These are phyloP conservation scores for Mus pahari DNA, from an alignment of 2,113 vertebrate species.

Conservation along the genomic window DNA sequence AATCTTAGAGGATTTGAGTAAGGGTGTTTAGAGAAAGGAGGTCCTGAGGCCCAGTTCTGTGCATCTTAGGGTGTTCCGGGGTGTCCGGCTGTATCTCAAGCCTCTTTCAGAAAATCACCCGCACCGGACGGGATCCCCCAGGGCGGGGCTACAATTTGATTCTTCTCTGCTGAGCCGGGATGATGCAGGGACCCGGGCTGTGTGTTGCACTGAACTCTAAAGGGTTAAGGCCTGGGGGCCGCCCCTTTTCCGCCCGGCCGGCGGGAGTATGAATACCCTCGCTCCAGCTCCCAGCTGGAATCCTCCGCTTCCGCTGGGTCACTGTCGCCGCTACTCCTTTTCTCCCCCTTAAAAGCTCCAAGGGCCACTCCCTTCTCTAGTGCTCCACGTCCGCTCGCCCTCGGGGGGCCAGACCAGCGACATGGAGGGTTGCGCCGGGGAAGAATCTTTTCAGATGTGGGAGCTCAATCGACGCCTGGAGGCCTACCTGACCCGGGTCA, in stretches of 20 bases:
- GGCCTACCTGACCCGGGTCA: conserved; percentile 92
- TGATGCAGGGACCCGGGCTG: neutral
- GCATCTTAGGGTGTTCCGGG: neutral
- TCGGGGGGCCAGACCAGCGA: conserved; percentile 26
- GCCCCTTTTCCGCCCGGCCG: conserved; percentile 67
- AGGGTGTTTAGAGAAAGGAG: neutral
- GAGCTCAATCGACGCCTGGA: conserved; percentile 94
- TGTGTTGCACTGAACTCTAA: neutral
- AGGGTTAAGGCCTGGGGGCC: conserved; percentile 75
- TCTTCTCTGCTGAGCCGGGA: neutral
- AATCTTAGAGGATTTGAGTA: neutral
- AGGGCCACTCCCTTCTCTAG: conserved; percentile 42
- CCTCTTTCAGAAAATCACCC: neutral
- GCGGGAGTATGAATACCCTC: conserved; percentile 82
- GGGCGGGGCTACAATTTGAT: neutral
- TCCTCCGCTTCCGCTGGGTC: conserved; percentile 37
- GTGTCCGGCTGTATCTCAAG: neutral
- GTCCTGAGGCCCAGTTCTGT: neutral
- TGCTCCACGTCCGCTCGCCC: neutral
- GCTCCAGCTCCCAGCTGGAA: conserved; percentile 43
- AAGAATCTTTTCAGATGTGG: conserved; percentile 95
- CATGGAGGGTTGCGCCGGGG: conserved; percentile 84
- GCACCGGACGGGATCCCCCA: neutral
- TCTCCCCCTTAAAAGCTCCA: neutral
- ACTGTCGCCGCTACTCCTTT: neutral